Evolutionary conservation across 2,797 vertebrate species (phyloP), one percentile per base, ranked within the genome.

Genomic region (Todus mexicanus): DNA sequence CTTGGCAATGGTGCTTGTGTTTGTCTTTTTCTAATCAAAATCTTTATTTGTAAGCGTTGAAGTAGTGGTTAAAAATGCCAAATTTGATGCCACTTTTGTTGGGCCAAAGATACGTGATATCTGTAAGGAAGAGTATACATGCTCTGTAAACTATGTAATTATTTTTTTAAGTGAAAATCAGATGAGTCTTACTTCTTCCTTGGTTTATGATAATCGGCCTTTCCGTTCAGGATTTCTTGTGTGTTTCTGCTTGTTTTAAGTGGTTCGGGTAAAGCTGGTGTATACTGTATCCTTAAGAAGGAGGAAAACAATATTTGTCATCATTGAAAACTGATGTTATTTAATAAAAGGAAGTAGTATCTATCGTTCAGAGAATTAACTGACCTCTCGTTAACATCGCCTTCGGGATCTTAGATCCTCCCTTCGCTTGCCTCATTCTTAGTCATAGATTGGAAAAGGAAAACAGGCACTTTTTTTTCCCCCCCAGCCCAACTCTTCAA

Each of bases 391-490:
- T 93, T 94, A 26, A 86, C 90, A 93, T 95, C 7, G 54, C 92
- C 84, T 93, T 94, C 90, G 87, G 89, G 77, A 94, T 93, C 90
- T 96, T 48, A 87, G 94, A 95, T 94, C 95, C 93, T 95, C 94
- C 94, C 93, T 89, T 85, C 0, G 20, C 94, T 96, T 95, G 92
- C 90, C 92, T 96, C 95, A 94, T 96, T 90, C 89, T 96, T 94
- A 94, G 95, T 96, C 95, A 95, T 74, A 90, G 81, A 43, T 72
- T 96, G 90, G 92, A 96, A 94, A 59, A 92, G 83, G 80, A 86
- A 95, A 90, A 95, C 74, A 84, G 88, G 68, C 48, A 64, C 68
- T 59, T 75, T 47, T 8, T 6, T 5, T 21, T 23, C 45, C 57
- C 6, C 23, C 23, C 45, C 57, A 78, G 31, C 71, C 90, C 78